These are phyloP conservation scores for Pristiophorus japonicus DNA, from an alignment of 2,113 vertebrate species.

Conservation along the genomic window DNA sequence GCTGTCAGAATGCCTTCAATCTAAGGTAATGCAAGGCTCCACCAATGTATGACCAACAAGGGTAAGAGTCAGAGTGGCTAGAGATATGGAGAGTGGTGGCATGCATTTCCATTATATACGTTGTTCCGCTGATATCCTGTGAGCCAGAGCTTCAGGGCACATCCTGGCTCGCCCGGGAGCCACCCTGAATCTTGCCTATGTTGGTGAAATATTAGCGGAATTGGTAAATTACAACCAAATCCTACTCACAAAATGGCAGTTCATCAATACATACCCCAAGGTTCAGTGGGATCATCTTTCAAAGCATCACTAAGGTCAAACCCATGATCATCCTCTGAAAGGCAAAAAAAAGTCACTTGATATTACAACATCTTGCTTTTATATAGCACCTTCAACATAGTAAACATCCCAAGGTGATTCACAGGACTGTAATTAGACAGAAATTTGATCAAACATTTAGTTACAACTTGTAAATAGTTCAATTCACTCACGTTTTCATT, in stretches of 20 bases:
- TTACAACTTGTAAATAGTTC: neutral
- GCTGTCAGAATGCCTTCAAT: neutral
- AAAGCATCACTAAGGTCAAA: conserved; percentile 5
- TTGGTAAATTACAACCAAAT: neutral
- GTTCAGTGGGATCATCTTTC: neutral
- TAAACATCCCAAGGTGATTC: neutral
- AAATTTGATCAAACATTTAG: neutral
- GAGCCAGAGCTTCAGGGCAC: neutral
- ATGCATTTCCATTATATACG: neutral
- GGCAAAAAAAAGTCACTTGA: neutral
- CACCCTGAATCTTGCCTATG: neutral
- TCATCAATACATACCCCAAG: neutral
- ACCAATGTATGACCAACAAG: neutral
- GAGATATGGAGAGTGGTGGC: neutral
- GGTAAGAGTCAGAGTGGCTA: neutral
- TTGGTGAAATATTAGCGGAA: neutral
- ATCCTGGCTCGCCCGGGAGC: neutral
- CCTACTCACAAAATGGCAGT: neutral
- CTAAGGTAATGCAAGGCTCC: neutral
- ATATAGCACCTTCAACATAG: no score
- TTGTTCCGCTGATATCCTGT: neutral
- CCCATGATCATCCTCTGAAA: neutral
- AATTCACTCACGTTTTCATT: neutral
- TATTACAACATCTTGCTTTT: no score
- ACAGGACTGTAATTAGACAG: neutral